phyloP scores from a whole-genome alignment of 23 tunicate species.

The Phallusia fumigata region DNA sequence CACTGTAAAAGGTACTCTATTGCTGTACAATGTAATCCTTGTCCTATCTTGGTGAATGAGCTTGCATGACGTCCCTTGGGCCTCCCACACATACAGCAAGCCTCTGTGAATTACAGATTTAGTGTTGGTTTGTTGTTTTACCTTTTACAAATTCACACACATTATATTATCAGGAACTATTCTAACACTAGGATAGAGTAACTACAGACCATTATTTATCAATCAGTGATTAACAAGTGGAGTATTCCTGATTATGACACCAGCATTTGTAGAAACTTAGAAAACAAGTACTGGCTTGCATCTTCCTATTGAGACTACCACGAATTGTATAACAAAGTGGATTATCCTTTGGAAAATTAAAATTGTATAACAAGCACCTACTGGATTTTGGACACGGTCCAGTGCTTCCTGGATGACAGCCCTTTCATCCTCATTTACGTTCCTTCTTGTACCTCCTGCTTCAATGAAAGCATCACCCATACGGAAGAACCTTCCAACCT shows the following conservation, averaged over 20 bases:
- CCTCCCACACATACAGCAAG: slow-evolving; percentile 6
- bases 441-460: background rate
- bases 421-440: slow-evolving; percentile 18
- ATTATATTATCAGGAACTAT: too few species aligned
- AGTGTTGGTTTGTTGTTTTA: too few species aligned
- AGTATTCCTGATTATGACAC: too few species aligned
- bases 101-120: background rate
- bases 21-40: too few species aligned
- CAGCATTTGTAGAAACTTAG: too few species aligned
- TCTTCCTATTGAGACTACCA: too few species aligned
- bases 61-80: background rate
- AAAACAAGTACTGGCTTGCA: too few species aligned
- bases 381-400: background rate
- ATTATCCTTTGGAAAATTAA: background rate
- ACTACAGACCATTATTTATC: too few species aligned
- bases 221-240: too few species aligned
- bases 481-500: slow-evolving; percentile 6
- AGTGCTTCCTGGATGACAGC: background rate
- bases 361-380: background rate
- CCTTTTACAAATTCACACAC: too few species aligned
- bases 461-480: slow-evolving; percentile 19
- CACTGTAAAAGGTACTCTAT: too few species aligned
- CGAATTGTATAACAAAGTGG: background rate
- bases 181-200: too few species aligned
- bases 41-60: background rate